Evolutionary conservation across 2,888 invertebrate genomes (phyloP).

Genomic region (Harpalus rubripes): DNA sequence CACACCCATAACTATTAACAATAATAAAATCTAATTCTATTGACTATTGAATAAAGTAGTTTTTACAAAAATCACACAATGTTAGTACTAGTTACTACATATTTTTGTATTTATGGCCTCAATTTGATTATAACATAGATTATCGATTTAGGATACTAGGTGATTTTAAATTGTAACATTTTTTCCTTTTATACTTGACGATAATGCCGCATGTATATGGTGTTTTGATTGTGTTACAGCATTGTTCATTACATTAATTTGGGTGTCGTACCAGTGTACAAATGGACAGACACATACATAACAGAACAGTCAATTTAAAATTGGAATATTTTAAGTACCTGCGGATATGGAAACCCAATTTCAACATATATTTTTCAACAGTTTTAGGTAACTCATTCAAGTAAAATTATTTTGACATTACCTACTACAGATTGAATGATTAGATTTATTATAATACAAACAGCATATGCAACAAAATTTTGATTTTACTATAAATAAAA

Average conservation of each 20-base stretch:
- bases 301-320: not conserved
- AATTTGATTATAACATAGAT: no score
- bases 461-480: not conserved
- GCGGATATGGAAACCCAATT: conserved; percentile 45
- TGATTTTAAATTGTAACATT: no score
- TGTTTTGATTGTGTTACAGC: not conserved
- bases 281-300: not conserved
- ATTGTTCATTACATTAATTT: conserved; percentile 11
- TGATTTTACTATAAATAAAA: not conserved
- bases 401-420: conserved; percentile 5
- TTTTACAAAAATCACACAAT: no score
- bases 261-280: not conserved
- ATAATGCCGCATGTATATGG: not conserved
- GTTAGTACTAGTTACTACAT: no score
- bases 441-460: not conserved
- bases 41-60: no score
- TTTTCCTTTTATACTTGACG: no score
- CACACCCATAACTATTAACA: no score
- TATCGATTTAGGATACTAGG: no score
- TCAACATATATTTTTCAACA: conserved; percentile 15
- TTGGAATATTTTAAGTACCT: conserved; percentile 21
- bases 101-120: no score
- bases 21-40: no score
- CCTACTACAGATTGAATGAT: not conserved
- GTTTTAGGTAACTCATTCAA: not conserved